Evolutionary conservation across 2,113 vertebrate species (phyloP).

Genomic region (Ornithorhynchus anatinus): DNA sequence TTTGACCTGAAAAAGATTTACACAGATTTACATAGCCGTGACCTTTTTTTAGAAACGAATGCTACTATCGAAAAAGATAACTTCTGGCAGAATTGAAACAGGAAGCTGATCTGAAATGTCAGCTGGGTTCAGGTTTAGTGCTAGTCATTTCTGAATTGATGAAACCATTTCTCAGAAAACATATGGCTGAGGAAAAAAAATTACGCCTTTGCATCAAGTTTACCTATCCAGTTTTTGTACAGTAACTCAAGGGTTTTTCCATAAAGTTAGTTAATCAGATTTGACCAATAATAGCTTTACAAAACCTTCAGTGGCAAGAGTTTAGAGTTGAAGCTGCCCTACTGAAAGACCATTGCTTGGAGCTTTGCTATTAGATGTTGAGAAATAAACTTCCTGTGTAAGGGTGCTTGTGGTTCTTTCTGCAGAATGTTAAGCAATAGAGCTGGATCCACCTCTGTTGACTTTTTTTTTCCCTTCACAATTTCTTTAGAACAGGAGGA

Average conservation of each 20-base stretch:
- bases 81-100: conserved; percentile 58
- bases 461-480: background rate
- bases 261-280: conserved; percentile 15
- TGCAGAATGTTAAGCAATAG: background rate
- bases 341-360: background rate
- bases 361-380: background rate
- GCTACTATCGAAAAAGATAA: conserved; percentile 42
- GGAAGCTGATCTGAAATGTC: conserved; percentile 67
- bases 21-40: no score
- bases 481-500: background rate
- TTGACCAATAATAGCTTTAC: conserved; percentile 12
- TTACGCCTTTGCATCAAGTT: background rate
- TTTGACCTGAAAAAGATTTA: no score
- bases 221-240: background rate
- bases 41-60: no score
- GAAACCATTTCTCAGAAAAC: conserved; percentile 73
- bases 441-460: background rate
- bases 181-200: conserved; percentile 34
- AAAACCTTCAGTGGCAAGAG: conserved; percentile 1
- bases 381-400: conserved; percentile 29
- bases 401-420: conserved; percentile 22
- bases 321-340: conserved; percentile 8
- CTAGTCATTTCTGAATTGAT: conserved; percentile 72
- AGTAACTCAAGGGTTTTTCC: background rate
- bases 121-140: conserved; percentile 55